Evolutionary conservation across 2,888 invertebrate species (phyloP).

Genomic region (Incurvaria masculella): DNA sequence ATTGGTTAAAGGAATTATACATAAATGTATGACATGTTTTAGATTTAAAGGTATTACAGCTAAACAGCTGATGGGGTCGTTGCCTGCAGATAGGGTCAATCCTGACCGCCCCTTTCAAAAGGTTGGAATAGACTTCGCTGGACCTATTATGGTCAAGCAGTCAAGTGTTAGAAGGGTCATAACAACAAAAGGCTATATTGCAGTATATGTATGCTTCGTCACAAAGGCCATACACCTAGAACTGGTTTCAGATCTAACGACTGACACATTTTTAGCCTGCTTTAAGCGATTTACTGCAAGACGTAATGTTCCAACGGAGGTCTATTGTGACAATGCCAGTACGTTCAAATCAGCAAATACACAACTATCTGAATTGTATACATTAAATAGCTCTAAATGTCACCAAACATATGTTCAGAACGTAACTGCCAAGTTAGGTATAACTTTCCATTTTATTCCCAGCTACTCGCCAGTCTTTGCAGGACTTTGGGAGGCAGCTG

Average conservation of each 20-base stretch:
- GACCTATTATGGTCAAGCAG: slow-evolving; percentile 8
- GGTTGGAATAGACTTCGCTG: slow-evolving; percentile 7
- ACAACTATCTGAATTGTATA: slow-evolving; percentile 10
- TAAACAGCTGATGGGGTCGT: slow-evolving; percentile 5
- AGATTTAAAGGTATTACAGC: not conserved
- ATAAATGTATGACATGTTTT: slow-evolving; percentile 6
- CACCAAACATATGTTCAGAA: slow-evolving; percentile 1
- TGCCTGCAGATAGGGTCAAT: slow-evolving; percentile 4
- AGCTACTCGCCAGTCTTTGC: slow-evolving; percentile 20
- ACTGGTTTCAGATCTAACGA: slow-evolving; percentile 2
- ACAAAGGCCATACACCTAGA: slow-evolving; percentile 3
- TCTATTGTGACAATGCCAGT: slow-evolving; percentile 12
- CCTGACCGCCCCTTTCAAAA: slow-evolving; percentile 4
- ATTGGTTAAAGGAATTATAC: not conserved
- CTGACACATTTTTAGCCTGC: not conserved
- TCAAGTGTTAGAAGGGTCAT: slow-evolving; percentile 1
- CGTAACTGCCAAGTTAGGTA: slow-evolving; percentile 5
- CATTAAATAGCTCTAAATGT: slow-evolving; percentile 2
- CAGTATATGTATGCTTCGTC: slow-evolving; percentile 7
- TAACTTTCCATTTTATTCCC: slow-evolving; percentile 20
- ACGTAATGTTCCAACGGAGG: slow-evolving; percentile 9
- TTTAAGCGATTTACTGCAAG: slow-evolving; percentile 4
- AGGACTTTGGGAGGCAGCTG: slow-evolving; percentile 21
- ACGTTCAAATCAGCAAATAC: slow-evolving; percentile 10
- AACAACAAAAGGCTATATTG: slow-evolving; percentile 6